Base-by-base conservation (phyloP, 2,797 vertebrate species). In the Dendrocincla fuliginosa region DNA sequence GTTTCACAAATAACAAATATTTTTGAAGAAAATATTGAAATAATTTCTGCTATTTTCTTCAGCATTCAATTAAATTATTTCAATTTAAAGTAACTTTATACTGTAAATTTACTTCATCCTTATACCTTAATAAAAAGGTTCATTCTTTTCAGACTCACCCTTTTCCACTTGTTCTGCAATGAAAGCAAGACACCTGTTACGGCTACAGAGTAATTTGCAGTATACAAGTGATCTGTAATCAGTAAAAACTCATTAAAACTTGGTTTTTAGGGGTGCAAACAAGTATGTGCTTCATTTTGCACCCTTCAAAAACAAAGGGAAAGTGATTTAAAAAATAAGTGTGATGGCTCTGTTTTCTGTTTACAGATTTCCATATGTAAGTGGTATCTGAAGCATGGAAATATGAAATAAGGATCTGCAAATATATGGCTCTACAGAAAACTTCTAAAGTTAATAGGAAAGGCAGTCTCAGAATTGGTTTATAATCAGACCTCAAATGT, bases 171-270 rank as follows among this genome's bases (percentile, higher is more conserved):
- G 2, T 28, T 89, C 33, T 78, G 5, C 23, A 70, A 10, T 32
- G 37, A 32, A 71, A 68, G 5, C 32, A 30, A 79, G 44, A 49
- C 6, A 57, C 0, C 8, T 37, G 10, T 53, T 70, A 50, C 22
- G 15, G 16, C 11, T 41, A 61, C 15, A 70, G 19, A 46, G 13
- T 14, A 81, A 84, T 65, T 69, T 17, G 37, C 20, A 57, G 47
- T 9, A 49, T 0, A 1, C 8, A 41, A 6, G 2, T 39, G 32
- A 46, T 44, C 11, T 65, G 7, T 46, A 61, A 69, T 16, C 9
- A 25, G 17, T 53, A 61, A 84, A 80, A 84, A 12, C 8, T 57
- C 8, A 25, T 44, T 41, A 32, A 74, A 82, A 39, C 6, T 76
- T 33, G 6, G 3, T 61, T 91, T 70, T 4, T 50, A 63, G 15